phyloP scores from a whole-genome alignment of 2,797 vertebrate genomes.

The Siniperca obscura region DNA sequence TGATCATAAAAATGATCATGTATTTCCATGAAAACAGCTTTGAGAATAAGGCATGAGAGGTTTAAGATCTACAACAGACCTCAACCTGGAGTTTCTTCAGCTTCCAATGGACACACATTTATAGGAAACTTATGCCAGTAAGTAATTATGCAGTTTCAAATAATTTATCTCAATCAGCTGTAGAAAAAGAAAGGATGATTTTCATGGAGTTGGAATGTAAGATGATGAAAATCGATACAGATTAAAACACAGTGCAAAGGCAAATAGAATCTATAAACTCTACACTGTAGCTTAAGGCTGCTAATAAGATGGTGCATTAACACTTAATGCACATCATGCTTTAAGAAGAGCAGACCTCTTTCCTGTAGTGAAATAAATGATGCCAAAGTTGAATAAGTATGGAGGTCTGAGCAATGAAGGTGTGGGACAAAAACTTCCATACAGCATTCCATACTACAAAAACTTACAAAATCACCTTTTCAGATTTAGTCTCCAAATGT shows the following conservation, averaged over 20 bases:
- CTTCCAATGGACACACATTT: background rate
- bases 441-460: constrained; percentile 60
- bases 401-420: constrained; percentile 37
- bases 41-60: background rate
- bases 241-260: constrained; percentile 1
- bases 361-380: constrained; percentile 29
- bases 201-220: constrained; percentile 47
- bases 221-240: constrained; percentile 18
- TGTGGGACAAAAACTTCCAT: constrained; percentile 34
- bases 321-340: constrained; percentile 59
- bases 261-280: constrained; percentile 16
- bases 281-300: constrained; percentile 20
- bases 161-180: constrained; percentile 18
- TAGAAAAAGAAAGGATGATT: constrained; percentile 24
- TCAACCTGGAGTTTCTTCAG: background rate
- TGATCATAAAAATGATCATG: constrained; percentile 37
- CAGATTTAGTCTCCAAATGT: constrained; percentile 82
- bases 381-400: constrained; percentile 2
- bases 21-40: constrained; percentile 51
- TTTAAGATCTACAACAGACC: constrained; percentile 17
- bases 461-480: constrained; percentile 82
- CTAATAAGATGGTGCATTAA: constrained; percentile 42
- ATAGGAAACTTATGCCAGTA: background rate
- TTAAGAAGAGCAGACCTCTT: constrained; percentile 31
- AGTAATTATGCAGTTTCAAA: background rate